phyloP scores from a whole-genome alignment of 2,113 vertebrate species.

The Zootoca vivipara region DNA sequence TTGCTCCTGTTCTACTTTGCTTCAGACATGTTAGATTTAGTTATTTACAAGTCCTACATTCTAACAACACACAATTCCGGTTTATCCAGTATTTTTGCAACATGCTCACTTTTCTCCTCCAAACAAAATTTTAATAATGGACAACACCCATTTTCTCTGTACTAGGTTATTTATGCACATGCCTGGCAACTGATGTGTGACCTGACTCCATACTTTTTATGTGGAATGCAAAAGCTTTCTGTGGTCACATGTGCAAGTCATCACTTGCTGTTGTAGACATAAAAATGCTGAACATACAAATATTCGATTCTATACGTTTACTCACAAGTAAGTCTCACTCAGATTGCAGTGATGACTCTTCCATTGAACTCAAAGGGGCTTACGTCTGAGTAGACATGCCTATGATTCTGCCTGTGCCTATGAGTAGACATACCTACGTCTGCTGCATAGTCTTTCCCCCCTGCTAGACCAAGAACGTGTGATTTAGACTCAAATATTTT shows the following conservation, averaged over 20 bases:
- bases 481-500: background rate
- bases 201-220: background rate
- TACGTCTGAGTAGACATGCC: background rate
- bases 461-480: background rate
- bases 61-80: slow-evolving; percentile 23
- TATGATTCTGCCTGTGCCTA: background rate
- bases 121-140: background rate
- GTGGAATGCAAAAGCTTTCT: background rate
- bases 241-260: background rate
- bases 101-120: background rate
- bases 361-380: background rate
- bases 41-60: slow-evolving; percentile 56
- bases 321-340: background rate
- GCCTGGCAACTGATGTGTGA: background rate
- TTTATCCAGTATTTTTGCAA: slow-evolving; percentile 22
- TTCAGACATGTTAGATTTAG: slow-evolving; percentile 57
- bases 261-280: background rate
- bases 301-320: background rate
- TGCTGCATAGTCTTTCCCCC: background rate
- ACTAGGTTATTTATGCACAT: background rate
- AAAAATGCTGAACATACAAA: background rate
- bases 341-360: background rate
- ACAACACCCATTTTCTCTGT: background rate
- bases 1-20: slow-evolving; percentile 55
- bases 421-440: background rate